Evolutionary conservation across 1,140 invertebrate genomes (phyloP).

Genomic region (Frieseomelitta varia): DNA sequence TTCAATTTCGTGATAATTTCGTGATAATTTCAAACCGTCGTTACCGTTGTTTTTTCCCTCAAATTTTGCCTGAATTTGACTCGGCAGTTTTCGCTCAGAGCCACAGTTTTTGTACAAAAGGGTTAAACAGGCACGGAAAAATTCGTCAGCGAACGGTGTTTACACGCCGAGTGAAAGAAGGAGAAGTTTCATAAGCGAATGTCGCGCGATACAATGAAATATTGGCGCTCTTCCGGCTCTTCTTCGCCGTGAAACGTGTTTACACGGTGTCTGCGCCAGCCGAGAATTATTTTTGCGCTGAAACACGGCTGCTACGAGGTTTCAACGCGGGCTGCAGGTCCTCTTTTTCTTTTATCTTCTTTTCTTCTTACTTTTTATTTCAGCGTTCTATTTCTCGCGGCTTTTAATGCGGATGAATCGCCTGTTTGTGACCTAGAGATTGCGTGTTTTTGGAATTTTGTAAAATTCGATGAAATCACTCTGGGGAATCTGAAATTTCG

Average conservation of each 20-base stretch:
- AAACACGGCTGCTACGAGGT: slow-evolving; percentile 5
- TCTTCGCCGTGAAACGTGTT: slow-evolving; percentile 40
- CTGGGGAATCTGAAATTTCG: too few species aligned
- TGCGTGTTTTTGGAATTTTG: background rate
- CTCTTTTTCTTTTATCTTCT: background rate
- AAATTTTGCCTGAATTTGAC: too few species aligned
- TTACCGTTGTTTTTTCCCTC: too few species aligned
- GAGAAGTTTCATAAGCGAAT: slow-evolving; percentile 76
- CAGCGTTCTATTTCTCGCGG: background rate
- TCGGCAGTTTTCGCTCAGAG: too few species aligned
- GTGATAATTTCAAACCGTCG: too few species aligned
- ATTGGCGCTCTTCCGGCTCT: slow-evolving; percentile 58
- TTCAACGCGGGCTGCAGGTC: background rate
- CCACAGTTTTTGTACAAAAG: too few species aligned
- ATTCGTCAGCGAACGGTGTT: slow-evolving; percentile 24
- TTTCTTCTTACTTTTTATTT: background rate
- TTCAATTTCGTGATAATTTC: too few species aligned
- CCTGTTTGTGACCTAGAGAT: background rate
- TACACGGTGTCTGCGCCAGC: slow-evolving; percentile 35
- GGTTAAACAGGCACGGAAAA: slow-evolving; percentile 28
- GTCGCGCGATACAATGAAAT: slow-evolving; percentile 75
- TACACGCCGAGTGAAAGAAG: slow-evolving; percentile 39
- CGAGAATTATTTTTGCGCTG: slow-evolving; percentile 55
- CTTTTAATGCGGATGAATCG: slow-evolving; percentile 1
- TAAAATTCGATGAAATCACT: background rate